phyloP scores from a whole-genome alignment of 1,140 invertebrate genomes.

The Drosophila busckii region DNA sequence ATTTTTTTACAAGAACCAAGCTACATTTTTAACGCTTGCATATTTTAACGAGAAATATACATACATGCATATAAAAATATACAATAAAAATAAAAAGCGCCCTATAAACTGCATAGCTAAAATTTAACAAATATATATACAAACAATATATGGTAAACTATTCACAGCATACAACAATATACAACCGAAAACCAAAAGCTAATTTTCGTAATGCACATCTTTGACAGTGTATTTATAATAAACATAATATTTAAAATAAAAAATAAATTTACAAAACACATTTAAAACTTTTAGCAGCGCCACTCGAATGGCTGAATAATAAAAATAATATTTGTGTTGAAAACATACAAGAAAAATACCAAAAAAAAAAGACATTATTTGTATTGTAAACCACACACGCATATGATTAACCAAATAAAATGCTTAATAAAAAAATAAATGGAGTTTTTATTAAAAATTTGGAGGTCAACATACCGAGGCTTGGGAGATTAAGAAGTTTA shows the following conservation, averaged over 20 bases:
- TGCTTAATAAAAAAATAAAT: conserved; percentile 58
- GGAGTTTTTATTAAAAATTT: conserved; percentile 3
- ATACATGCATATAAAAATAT: conserved; percentile 46
- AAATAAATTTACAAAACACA: too few relatives aligned
- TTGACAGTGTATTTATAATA: conserved; percentile 48
- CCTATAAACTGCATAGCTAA: conserved; percentile 57
- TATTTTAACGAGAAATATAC: conserved; percentile 69
- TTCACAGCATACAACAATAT: conserved; percentile 22
- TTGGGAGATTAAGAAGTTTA: too few relatives aligned
- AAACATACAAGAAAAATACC: conserved; percentile 59
- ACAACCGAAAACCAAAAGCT: conserved; percentile 45
- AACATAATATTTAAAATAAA: conserved; percentile 44
- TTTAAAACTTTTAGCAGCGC: conserved; percentile 58
- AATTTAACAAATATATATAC: conserved; percentile 56
- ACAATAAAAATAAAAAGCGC: conserved; percentile 47
- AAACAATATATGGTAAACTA: conserved; percentile 10
- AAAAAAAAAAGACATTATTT: conserved; percentile 58
- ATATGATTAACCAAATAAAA: conserved; percentile 77
- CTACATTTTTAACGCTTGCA: conserved; percentile 71
- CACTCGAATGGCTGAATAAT: conserved; percentile 54
- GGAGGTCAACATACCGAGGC: too few relatives aligned
- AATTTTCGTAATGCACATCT: conserved; percentile 65
- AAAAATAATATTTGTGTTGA: conserved; percentile 67
- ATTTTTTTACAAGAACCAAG: conserved; percentile 76
- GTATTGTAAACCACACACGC: conserved; percentile 78